Percentiles rank a stretch among this genome's conserved stretches.
Conservation (phyloP, 2,888 invertebrate species). For the Eristalis tenax region DNA sequence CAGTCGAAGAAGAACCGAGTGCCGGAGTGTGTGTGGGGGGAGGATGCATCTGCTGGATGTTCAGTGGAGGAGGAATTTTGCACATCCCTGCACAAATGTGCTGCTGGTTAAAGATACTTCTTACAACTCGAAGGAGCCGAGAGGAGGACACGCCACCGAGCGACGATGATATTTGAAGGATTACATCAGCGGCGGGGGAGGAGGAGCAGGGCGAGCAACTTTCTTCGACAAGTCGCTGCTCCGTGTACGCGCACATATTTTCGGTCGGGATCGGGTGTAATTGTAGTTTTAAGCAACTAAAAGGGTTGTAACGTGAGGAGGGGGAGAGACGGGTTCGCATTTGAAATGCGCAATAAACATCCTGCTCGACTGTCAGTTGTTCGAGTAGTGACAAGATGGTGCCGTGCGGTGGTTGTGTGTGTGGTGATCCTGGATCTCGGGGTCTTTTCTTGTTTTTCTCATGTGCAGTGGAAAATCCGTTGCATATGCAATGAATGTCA, state of each 20-base stretch:
- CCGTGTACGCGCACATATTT: conserved; percentile 16
- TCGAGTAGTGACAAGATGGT: background rate
- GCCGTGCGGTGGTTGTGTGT: background rate
- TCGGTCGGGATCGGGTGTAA: conserved; percentile 46
- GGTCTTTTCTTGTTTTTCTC: background rate
- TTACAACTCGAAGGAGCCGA: background rate
- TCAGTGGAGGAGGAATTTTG: conserved; percentile 39
- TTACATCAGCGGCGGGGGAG: background rate
- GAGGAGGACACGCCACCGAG: background rate
- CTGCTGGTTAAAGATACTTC: conserved; percentile 34
- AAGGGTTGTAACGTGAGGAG: background rate
- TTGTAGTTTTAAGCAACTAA: conserved; percentile 61
- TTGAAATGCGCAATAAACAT: conserved; percentile 65
- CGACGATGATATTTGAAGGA: conserved; percentile 30
- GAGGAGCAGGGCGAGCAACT: conserved; percentile 20
- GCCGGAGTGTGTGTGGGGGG: background rate
- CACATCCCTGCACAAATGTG: conserved; percentile 57
- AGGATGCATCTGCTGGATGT: conserved; percentile 35
- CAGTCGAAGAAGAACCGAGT: background rate
- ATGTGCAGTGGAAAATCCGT: conserved; percentile 21
- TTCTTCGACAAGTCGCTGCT: conserved; percentile 27
- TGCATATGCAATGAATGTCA: conserved; percentile 70
- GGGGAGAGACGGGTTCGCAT: conserved; percentile 3
- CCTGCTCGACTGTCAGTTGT: conserved; percentile 47
- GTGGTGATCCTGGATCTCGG: background rate